Percentiles rank a stretch among this genome's conserved stretches.
Evolutionary conservation across 2,113 vertebrate species (phyloP).

Genomic region (Setophaga coronata): DNA sequence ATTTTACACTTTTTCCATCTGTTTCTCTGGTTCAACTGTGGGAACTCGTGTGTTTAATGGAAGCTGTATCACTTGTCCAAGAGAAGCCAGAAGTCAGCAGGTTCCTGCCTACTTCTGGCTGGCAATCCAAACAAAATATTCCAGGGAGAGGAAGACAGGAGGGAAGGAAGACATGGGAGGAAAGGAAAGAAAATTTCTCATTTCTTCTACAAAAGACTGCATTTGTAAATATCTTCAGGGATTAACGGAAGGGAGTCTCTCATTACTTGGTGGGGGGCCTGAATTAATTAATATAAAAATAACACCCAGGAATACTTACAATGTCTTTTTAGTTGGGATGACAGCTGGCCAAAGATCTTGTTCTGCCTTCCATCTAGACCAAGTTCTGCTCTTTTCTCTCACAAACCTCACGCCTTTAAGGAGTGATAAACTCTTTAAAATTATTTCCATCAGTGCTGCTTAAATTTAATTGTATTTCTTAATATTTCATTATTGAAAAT

Average conservation of each 20-base stretch:
- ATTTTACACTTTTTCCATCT: conserved; percentile 68
- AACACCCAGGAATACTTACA: neutral
- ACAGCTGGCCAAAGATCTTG: neutral
- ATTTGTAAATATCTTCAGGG: neutral
- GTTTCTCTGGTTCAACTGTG: conserved; percentile 50
- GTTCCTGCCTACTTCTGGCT: conserved; percentile 51
- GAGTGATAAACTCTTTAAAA: neutral
- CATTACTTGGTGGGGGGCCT: neutral
- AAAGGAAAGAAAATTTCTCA: neutral
- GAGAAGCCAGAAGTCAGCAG: conserved; percentile 61
- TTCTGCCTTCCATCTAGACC: neutral
- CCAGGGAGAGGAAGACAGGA: neutral
- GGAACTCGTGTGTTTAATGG: conserved; percentile 45
- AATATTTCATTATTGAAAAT: neutral
- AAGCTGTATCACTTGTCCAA: conserved; percentile 39
- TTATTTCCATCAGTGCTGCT: neutral
- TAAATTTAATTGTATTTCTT: neutral
- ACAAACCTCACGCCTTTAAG: neutral
- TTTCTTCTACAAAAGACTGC: neutral
- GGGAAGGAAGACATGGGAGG: neutral
- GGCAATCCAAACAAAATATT: conserved; percentile 4
- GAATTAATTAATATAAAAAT: neutral
- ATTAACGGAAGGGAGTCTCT: neutral
- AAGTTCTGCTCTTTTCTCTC: neutral
- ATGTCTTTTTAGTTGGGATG: neutral